A percentile compares a stretch with the other conserved stretches of the same genome.
phyloP scores from a whole-genome alignment of 2,888 invertebrate genomes.

The Luperina testacea region DNA sequence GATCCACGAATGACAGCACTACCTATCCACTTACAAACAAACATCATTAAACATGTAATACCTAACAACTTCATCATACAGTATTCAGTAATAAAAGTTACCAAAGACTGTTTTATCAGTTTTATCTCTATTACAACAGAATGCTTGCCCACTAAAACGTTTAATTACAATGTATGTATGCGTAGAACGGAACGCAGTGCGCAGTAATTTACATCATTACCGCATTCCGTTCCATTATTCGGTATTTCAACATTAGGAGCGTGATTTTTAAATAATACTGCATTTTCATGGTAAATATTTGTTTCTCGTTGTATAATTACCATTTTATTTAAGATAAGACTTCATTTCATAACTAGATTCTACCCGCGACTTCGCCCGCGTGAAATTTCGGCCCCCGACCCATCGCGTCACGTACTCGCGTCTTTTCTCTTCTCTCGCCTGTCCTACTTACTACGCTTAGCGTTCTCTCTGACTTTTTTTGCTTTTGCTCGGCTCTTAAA shows the following conservation, averaged over 20 bases:
- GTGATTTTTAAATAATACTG: slow-evolving; percentile 21
- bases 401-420: no score
- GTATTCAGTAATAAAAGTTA: slow-evolving; percentile 37
- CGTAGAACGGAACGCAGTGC: slow-evolving; percentile 57
- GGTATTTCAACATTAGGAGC: slow-evolving; percentile 50
- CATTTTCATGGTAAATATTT: background rate
- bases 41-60: slow-evolving; percentile 25
- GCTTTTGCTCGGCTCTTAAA: no score
- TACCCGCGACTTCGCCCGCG: no score
- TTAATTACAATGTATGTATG: slow-evolving; percentile 62
- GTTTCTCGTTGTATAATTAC: background rate
- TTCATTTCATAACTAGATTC: background rate
- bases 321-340: background rate
- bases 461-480: no score
- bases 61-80: slow-evolving; percentile 21
- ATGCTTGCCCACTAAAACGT: slow-evolving; percentile 44
- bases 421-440: no score
- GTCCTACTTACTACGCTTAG: no score
- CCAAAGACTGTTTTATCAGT: slow-evolving; percentile 44
- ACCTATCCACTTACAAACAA: slow-evolving; percentile 15
- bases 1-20: no score
- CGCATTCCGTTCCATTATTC: slow-evolving; percentile 71
- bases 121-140: slow-evolving; percentile 59
- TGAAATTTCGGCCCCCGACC: no score
- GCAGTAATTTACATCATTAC: slow-evolving; percentile 63